Evolutionary conservation across 2,888 invertebrate species (phyloP), one percentile per base, ranked within the genome.

Genomic region (Acleris emargana): DNA sequence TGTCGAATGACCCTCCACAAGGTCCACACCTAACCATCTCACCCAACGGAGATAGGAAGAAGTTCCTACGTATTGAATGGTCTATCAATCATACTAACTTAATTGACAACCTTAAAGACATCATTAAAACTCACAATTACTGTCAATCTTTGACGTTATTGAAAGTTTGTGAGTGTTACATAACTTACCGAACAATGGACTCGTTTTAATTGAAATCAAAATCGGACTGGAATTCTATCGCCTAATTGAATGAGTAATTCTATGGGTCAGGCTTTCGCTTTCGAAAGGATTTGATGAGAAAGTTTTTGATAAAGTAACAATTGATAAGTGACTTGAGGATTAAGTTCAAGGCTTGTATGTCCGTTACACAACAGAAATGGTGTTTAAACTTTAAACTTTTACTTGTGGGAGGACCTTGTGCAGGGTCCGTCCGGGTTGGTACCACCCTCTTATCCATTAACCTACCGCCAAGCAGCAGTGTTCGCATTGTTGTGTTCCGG

Each of bases 231-330:
- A 53, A 67, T 63, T 69, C 69, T 72, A 73, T 74, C 69, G 62
- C 58, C 69, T 75, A 77, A 77, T 77, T 74, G 74, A 76, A 75
- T 68, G 69, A 64, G 69, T 49, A 58, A 52, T 47, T 58, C 73
- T 76, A 77, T 71, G 47, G 59, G 59, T 72, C 73, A 75, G 57
- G 57, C 69, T 70, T 70, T 74, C 73, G 70, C 72, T 73, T 70
- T 75, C 71, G 64, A 67, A 71, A 53, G 52, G 53, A 59, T 64
- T 58, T 7, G 32, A 59, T 59, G 64, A 43, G 57, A 64, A 64
- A 64, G 64, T 59, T 64, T 53, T 58, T 20, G 53, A 53, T 18
- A 25, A 53, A 58, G 52, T 42, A 47, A n/a, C 57, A 25, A 57
- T 55, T 57, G 20, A 50, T 42, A 59, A 49, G 18, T 18, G 45